phyloP scores from a whole-genome alignment of 2,888 invertebrate species.

The Caradrina clavipalpis region DNA sequence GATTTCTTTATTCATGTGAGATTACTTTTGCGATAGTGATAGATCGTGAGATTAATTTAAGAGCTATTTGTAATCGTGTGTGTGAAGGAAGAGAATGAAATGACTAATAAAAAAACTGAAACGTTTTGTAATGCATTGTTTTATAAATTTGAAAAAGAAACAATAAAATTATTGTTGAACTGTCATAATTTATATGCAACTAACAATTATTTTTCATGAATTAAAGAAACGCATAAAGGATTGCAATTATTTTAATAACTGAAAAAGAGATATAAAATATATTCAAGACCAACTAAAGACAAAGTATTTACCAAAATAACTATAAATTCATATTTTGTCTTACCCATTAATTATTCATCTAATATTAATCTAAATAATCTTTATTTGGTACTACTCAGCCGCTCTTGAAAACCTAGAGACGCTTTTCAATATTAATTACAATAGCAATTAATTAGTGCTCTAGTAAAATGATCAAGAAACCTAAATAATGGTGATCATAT shows the following conservation, averaged over 20 bases:
- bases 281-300: too few species aligned
- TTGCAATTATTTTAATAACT: too few species aligned
- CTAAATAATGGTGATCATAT: background rate
- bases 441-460: conserved; percentile 6
- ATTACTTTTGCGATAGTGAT: conserved; percentile 21
- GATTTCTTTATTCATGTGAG: conserved; percentile 20
- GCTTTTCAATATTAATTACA: background rate
- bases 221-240: too few species aligned
- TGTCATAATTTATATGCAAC: background rate
- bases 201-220: too few species aligned
- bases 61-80: background rate
- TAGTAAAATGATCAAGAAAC: conserved; percentile 6
- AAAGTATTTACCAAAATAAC: too few species aligned
- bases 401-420: conserved; percentile 4
- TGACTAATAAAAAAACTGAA: too few species aligned
- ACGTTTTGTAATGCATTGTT: conserved; percentile 6
- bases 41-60: conserved; percentile 17
- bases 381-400: too few species aligned
- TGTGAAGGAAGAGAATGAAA: background rate
- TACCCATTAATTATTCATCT: background rate
- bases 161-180: background rate
- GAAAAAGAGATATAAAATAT: too few species aligned
- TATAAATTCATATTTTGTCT: background rate
- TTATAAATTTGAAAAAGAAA: background rate
- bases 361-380: conserved; percentile 1